phyloP scores from a whole-genome alignment of 2,888 invertebrate species.

The Hirtodrosophila alboralis region DNA sequence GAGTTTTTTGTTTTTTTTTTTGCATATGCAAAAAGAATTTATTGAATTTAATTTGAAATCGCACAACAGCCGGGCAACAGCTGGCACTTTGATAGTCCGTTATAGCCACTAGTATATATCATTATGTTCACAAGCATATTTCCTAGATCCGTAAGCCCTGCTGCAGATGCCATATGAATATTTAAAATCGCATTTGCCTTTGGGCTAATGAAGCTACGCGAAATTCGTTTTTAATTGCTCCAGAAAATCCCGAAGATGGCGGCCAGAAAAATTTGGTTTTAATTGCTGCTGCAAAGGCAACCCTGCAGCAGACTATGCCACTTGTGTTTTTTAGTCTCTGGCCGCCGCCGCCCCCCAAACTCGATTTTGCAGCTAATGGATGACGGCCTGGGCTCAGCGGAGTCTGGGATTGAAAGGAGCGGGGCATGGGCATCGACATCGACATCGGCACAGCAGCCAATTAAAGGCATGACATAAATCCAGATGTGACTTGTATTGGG shows the following conservation, averaged over 20 bases:
- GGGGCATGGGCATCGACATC: conserved; percentile 21
- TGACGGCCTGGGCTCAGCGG: conserved; percentile 42
- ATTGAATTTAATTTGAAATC: conserved; percentile 79
- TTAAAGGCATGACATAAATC: conserved; percentile 84
- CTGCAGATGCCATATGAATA: conserved; percentile 61
- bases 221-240: conserved; percentile 81
- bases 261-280: conserved; percentile 78
- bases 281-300: conserved; percentile 64
- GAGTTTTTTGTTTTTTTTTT: conserved; percentile 45
- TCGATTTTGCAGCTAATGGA: conserved; percentile 77
- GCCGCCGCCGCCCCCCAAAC: conserved; percentile 54
- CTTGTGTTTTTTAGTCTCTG: conserved; percentile 71
- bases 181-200: conserved; percentile 57
- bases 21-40: conserved; percentile 67
- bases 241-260: conserved; percentile 73
- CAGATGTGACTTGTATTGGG: conserved; percentile 84
- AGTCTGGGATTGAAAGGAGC: conserved; percentile 12
- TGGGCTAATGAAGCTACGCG: conserved; percentile 74
- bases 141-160: conserved; percentile 28
- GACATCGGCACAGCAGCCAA: conserved; percentile 82
- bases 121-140: conserved; percentile 26
- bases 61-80: conserved; percentile 61
- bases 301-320: conserved; percentile 50
- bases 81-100: conserved; percentile 39
- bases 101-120: conserved; percentile 27